Evolutionary conservation across 2,113 vertebrate species (phyloP).

Genomic region (Cheirogaleus medius): DNA sequence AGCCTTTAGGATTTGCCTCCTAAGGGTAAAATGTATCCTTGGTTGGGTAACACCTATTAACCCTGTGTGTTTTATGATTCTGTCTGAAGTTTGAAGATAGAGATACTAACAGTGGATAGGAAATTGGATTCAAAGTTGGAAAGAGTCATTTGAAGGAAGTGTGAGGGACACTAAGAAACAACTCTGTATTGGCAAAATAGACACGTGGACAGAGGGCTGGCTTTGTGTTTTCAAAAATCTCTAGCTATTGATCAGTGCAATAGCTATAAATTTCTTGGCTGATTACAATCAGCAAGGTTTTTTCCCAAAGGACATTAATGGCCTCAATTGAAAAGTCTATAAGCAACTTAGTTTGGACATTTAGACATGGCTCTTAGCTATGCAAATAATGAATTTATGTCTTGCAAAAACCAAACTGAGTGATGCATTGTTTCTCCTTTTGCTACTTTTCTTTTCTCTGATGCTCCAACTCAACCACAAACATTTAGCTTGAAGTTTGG

Average conservation of each 20-base stretch:
- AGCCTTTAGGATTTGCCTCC: not conserved
- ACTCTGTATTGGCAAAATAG: constrained; percentile 32
- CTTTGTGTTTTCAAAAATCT: constrained; percentile 61
- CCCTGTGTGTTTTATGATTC: constrained; percentile 24
- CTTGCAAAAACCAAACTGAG: constrained; percentile 49
- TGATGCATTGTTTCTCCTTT: constrained; percentile 29
- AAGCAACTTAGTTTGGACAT: constrained; percentile 58
- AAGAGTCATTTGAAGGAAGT: constrained; percentile 9
- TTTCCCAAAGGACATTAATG: constrained; percentile 56
- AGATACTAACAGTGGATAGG: not conserved
- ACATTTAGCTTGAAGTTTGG: constrained; percentile 64
- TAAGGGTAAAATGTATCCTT: not conserved
- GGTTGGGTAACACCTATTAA: not conserved
- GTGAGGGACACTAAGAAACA: not conserved
- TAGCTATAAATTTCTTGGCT: constrained; percentile 56
- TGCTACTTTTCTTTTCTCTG: not conserved
- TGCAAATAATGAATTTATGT: constrained; percentile 66
- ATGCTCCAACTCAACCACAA: not conserved
- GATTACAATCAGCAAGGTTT: constrained; percentile 60
- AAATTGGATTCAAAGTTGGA: constrained; percentile 31
- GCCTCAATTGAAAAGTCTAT: constrained; percentile 69
- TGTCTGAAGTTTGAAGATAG: not conserved
- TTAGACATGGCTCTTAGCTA: constrained; percentile 57
- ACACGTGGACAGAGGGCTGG: not conserved
- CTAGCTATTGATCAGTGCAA: constrained; percentile 49